Evolutionary conservation across 1,140 invertebrate genomes (phyloP).

Genomic region (Ooceraea biroi): DNA sequence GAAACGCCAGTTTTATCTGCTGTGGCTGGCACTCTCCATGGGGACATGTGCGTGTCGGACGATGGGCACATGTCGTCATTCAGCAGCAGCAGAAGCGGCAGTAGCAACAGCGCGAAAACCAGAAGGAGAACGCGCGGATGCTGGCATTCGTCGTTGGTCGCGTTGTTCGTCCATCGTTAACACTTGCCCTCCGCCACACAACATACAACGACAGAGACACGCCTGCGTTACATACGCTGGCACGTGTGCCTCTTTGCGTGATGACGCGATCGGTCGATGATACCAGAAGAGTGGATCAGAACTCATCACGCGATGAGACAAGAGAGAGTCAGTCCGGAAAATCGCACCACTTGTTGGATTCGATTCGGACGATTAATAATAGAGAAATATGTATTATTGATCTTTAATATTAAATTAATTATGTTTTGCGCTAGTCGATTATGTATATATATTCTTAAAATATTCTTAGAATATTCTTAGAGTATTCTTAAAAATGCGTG

Average conservation of each 20-base stretch:
- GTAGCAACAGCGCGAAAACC: conserved; percentile 63
- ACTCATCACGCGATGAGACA: too few relatives aligned
- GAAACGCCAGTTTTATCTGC: conserved; percentile 50
- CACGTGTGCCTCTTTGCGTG: not conserved
- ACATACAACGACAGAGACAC: not conserved
- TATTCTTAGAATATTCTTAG: too few relatives aligned
- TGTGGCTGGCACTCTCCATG: conserved; percentile 23
- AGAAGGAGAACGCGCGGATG: conserved; percentile 65
- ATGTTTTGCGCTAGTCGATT: too few relatives aligned
- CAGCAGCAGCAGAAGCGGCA: conserved; percentile 44
- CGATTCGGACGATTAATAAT: too few relatives aligned
- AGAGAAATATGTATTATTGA: too few relatives aligned
- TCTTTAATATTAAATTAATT: too few relatives aligned
- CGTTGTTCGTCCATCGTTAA: conserved; percentile 50
- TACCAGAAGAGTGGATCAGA: not conserved
- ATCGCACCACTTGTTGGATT: too few relatives aligned
- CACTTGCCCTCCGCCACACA: conserved; percentile 23
- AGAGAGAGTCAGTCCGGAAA: too few relatives aligned
- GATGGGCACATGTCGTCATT: conserved; percentile 62
- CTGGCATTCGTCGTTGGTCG: conserved; percentile 6
- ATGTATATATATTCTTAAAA: too few relatives aligned
- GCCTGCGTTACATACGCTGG: not conserved
- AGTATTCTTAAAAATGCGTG: too few relatives aligned
- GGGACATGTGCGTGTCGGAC: conserved; percentile 44
- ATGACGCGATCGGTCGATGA: conserved; percentile 39